Evolutionary conservation across 2,797 vertebrate genomes (phyloP), one percentile per base, ranked within the genome.

Genomic region (Enteromius argenteus): DNA sequence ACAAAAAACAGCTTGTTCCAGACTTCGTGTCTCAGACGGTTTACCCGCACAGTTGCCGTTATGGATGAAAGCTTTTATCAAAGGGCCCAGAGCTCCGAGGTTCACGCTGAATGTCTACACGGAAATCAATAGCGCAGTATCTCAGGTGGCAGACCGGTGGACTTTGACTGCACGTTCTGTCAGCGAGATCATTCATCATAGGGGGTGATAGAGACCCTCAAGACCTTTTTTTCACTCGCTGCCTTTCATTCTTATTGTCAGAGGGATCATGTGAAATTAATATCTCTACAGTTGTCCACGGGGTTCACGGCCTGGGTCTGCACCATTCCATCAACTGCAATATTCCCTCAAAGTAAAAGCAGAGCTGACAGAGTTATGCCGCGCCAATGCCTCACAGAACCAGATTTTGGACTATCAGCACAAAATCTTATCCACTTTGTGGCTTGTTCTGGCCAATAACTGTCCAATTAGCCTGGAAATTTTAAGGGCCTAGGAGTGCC

Each of bases 101-200:
- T 80, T 86, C 87, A 87, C 75, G 74, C 88, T 84, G 84, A 86
- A 85, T 71, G 60, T 87, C 84, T 85, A 80, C 81, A 69, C 39
- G 56, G 79, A 88, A 90, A 91, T 91, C 90, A 85, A 92, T 91
- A 89, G 79, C 53, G 37, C 82, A 85, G 87, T 88, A 89, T 88
- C 80, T 89, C 88, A 84, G 83, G 82, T 84, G 80, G 83, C 66
- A 81, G 85, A 85, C 80, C 71, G 78, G 75, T 89, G 85, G 87
- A 88, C 84, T 89, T 86, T 88, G 89, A 86, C 82, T 86, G 84
- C 86, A 77, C 51, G 60, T 89, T 86, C 82, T 90, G 88, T 90
- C 90, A 87, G 85, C 74, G 86, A 87, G 86, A 87, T 89, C 89
- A 89, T 89, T 85, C 80, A 87, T 91, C 90, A 90, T 80, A 84